Evolutionary conservation across 2,113 vertebrate genomes (phyloP).

Genomic region (Balaeniceps rex): DNA sequence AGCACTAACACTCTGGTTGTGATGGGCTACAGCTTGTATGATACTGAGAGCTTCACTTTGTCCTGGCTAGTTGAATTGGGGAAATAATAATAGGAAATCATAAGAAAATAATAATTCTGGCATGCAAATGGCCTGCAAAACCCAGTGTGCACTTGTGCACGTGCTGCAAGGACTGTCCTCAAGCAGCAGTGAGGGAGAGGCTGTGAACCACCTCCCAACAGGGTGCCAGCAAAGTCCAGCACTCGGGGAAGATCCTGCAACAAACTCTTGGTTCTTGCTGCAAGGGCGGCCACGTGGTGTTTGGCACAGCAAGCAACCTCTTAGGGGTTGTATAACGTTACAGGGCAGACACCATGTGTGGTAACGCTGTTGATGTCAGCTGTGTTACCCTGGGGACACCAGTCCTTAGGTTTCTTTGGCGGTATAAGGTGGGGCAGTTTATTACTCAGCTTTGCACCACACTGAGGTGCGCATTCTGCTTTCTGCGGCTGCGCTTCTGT

Average conservation of each 20-base stretch:
- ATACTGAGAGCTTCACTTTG: background rate
- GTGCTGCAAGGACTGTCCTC: background rate
- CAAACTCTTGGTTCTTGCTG: background rate
- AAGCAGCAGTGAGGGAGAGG: background rate
- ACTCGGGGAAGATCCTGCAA: background rate
- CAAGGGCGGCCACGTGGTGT: fast-evolving
- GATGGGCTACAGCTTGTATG: background rate
- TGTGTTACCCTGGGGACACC: background rate
- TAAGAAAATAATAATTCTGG: background rate
- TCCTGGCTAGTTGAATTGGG: background rate
- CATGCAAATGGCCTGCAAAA: background rate
- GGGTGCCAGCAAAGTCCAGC: background rate
- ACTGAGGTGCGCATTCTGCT: background rate
- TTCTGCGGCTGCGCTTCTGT: fast-evolving
- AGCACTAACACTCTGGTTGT: background rate
- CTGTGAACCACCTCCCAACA: background rate
- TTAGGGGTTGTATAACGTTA: fast-evolving
- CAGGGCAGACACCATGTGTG: background rate
- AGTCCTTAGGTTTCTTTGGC: background rate
- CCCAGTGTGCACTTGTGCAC: background rate
- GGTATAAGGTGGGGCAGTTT: background rate
- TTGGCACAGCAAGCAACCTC: background rate
- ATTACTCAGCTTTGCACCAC: background rate
- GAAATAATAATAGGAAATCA: background rate
- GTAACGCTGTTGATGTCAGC: background rate